These are phyloP conservation scores for Nematolebias whitei DNA, from an alignment of 2,113 vertebrate species.

Conservation along the genomic window DNA sequence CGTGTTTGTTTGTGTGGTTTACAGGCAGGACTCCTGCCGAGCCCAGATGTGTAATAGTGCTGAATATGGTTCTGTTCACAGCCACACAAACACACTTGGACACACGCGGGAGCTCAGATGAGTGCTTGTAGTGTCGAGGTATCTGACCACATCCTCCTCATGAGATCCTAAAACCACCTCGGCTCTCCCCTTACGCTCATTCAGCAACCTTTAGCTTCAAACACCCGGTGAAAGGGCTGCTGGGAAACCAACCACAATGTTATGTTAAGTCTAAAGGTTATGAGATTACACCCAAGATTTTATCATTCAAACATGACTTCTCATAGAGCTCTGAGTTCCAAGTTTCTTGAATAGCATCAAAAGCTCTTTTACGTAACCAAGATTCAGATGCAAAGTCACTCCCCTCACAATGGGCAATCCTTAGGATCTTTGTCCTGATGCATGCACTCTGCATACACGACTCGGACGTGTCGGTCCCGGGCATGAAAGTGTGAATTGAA, in stretches of 20 bases:
- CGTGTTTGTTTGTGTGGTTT: slow-evolving; percentile 65
- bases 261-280: slow-evolving; percentile 15
- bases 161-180: slow-evolving; percentile 46
- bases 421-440: too few species aligned
- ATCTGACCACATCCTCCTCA: slow-evolving; percentile 66
- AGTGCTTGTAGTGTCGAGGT: slow-evolving; percentile 52
- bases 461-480: too few species aligned
- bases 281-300: not conserved
- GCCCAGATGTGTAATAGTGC: slow-evolving; percentile 58
- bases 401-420: too few species aligned
- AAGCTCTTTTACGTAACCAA: too few species aligned
- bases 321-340: too few species aligned
- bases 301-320: too few species aligned
- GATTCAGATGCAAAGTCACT: too few species aligned
- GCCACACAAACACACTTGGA: slow-evolving; percentile 33
- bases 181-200: slow-evolving; percentile 37
- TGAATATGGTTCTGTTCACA: slow-evolving; percentile 56
- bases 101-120: slow-evolving; percentile 44
- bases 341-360: too few species aligned
- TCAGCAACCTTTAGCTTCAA: slow-evolving; percentile 55
- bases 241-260: not conserved
- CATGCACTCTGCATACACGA: too few species aligned
- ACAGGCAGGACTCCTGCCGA: slow-evolving; percentile 57
- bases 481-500: too few species aligned
- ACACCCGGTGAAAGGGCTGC: slow-evolving; percentile 12